These are phyloP conservation scores for Bicyclus anynana DNA, from an alignment of 1,140 invertebrate species.

Conservation along the genomic window DNA sequence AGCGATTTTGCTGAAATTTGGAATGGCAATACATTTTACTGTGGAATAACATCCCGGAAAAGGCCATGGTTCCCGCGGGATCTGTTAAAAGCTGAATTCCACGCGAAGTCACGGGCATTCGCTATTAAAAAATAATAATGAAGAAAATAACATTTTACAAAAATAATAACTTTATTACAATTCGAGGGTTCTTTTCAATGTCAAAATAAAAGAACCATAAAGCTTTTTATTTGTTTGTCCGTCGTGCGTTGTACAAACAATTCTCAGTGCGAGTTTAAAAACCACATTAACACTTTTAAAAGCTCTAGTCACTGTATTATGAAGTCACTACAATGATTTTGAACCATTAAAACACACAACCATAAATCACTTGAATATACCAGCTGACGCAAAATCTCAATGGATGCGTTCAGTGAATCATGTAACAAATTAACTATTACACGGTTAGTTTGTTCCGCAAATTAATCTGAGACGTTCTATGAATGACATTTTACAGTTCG, in stretches of 20 bases:
- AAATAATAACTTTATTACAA: too few species aligned
- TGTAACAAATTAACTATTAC: conserved; percentile 41
- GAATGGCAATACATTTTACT: too few species aligned
- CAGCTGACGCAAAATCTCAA: conserved; percentile 23
- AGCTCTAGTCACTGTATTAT: neutral
- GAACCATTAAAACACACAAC: conserved; percentile 1
- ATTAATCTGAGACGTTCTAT: conserved; percentile 44
- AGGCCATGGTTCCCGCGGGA: too few species aligned
- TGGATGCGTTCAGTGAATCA: conserved; percentile 37
- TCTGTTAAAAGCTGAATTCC: too few species aligned
- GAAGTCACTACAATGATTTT: conserved; percentile 4
- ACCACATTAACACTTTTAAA: neutral
- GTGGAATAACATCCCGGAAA: too few species aligned
- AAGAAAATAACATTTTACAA: too few species aligned
- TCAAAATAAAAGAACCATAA: too few species aligned
- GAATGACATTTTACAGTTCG: conserved; percentile 36
- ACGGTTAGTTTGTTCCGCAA: conserved; percentile 38
- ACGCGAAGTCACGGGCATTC: too few species aligned
- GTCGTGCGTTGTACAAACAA: too few species aligned
- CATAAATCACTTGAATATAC: conserved; percentile 18
- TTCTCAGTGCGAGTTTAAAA: neutral
- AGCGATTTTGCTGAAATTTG: too few species aligned
- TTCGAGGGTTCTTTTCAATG: too few species aligned
- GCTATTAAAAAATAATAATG: too few species aligned
- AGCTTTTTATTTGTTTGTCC: neutral